Percentiles rank a stretch among this genome's conserved stretches.
phyloP scores from a whole-genome alignment of 2,888 invertebrate species.

The Drosophila lutescens region DNA sequence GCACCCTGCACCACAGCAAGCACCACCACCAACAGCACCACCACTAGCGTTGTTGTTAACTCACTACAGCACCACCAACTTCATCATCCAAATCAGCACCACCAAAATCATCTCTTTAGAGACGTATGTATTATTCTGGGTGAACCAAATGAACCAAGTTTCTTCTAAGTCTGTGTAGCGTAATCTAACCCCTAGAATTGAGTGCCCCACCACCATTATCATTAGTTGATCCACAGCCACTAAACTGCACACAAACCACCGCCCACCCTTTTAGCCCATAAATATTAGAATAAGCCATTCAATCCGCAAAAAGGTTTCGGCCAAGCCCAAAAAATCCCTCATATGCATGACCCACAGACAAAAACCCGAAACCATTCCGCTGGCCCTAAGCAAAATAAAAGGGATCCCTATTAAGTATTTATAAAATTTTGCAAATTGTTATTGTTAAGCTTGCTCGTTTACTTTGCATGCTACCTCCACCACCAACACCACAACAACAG shows the following conservation, averaged over 20 bases:
- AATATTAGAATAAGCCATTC: constrained; percentile 44
- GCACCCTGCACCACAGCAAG: constrained; percentile 76
- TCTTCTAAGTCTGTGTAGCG: constrained; percentile 25
- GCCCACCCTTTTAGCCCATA: constrained; percentile 27
- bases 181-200: constrained; percentile 20
- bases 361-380: constrained; percentile 1
- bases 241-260: constrained; percentile 25
- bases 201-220: background rate
- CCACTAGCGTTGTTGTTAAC: constrained; percentile 84
- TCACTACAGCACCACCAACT: constrained; percentile 85
- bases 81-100: constrained; percentile 84
- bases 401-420: constrained; percentile 70
- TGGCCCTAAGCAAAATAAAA: constrained; percentile 24
- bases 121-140: constrained; percentile 84
- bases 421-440: constrained; percentile 77
- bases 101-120: constrained; percentile 85
- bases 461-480: constrained; percentile 68
- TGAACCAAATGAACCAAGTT: constrained; percentile 36
- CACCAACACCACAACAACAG: constrained; percentile 39
- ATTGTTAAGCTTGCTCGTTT: constrained; percentile 76
- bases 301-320: constrained; percentile 40
- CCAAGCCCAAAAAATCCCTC: constrained; percentile 15
- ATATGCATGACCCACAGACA: constrained; percentile 20
- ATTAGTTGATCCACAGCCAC: constrained; percentile 27
- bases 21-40: constrained; percentile 77